Evolutionary conservation across 2,888 invertebrate species (phyloP), one percentile per base, ranked within the genome.

Genomic region (Autographa gamma): DNA sequence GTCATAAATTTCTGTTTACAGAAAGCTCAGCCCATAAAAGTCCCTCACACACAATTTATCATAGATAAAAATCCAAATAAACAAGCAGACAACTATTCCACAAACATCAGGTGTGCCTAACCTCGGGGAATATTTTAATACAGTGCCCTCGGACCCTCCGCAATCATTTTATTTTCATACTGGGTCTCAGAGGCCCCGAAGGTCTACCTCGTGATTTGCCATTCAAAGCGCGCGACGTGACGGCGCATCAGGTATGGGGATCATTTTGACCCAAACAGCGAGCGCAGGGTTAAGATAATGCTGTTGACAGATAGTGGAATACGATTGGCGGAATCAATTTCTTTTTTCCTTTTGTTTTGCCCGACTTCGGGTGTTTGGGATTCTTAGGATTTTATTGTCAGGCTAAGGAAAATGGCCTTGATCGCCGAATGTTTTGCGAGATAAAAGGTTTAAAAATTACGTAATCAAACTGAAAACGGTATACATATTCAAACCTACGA

Each of bases 161-260:
- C 95, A 94, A 95, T 95, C 94, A 95, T 95, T 93, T 95, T 94
- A 94, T 95, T 94, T 95, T 95, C 94, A 95, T 95, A 93, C 92
- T 80, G 85, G 89, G 91, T 92, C 94, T 89, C 94, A 8, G 79
- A 92, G 92, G 91, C 94, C 94, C 95, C 84, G 85, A 93, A 93
- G 95, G 95, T 93, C 91, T 90, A 92, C 93, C 93, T 91, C 93
- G 89, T 95, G 95, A 95, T 95, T 95, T 95, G 93, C 91, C 93
- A 95, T 95, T 95, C 95, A 95, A 92, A 93, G 91, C 82, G 89
- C 71, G 90, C 83, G 88, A 91, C 93, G 93, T 93, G 93, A 90
- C 91, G 86, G 77, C 88, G 90, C 92, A 92, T 92, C 92, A 92
- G 92, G 92, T 93, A 91, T 76, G 68, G 86, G 89, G 90, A 89